phyloP scores from a whole-genome alignment of 2,113 vertebrate genomes.

The Channa maculata region DNA sequence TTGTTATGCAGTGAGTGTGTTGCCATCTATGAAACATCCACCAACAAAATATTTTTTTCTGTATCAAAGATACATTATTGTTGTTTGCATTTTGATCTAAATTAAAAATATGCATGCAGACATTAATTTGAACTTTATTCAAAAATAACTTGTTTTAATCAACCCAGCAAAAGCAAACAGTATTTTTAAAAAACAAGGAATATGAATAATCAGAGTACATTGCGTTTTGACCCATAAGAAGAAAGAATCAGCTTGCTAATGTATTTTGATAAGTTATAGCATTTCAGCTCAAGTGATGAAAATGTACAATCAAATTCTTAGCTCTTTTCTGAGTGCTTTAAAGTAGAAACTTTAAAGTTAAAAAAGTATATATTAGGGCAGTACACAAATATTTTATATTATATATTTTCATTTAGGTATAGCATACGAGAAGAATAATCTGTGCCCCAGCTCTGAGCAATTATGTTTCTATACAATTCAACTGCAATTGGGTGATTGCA shows the following conservation, averaged over 20 bases:
- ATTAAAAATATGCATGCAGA: no score
- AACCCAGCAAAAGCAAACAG: background rate
- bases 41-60: background rate
- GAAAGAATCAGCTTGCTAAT: constrained; percentile 1
- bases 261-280: background rate
- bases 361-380: no score
- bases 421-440: no score
- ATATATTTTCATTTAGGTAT: no score
- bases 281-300: no score
- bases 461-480: no score
- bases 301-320: background rate
- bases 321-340: background rate
- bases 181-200: no score
- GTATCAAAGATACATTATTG: background rate
- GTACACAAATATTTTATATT: no score
- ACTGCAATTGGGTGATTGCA: no score
- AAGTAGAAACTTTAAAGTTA: no score
- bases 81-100: background rate
- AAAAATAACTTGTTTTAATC: background rate
- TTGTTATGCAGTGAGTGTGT: constrained; percentile 26
- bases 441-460: no score
- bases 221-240: constrained; percentile 1
- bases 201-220: background rate
- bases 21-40: constrained; percentile 1
- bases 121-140: no score